Conservation (phyloP, 2,888 invertebrate genomes). For the Trissolcus japonicus region DNA sequence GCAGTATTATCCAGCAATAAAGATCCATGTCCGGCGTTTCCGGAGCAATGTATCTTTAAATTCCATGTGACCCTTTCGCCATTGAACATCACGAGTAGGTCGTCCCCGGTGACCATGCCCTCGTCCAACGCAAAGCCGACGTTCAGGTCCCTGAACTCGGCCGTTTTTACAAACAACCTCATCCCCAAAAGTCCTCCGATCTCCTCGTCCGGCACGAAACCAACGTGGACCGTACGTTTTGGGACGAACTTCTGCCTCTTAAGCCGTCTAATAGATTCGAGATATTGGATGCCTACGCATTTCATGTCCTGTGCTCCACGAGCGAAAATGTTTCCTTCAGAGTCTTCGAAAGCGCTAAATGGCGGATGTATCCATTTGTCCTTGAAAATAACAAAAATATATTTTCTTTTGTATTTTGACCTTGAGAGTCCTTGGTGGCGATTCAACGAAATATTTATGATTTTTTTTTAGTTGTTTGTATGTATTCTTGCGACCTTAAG, state of each 20-base stretch:
- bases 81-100: constrained; percentile 77
- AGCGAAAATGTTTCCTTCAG: constrained; percentile 87
- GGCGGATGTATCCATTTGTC: constrained; percentile 94
- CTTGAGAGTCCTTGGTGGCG: too few relatives aligned
- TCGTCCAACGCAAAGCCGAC: constrained; percentile 89
- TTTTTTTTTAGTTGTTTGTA: too few relatives aligned
- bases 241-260: constrained; percentile 79
- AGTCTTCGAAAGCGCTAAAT: constrained; percentile 90
- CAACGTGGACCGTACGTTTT: constrained; percentile 83
- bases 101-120: constrained; percentile 78
- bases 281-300: constrained; percentile 86
- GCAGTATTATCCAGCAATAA: constrained; percentile 82
- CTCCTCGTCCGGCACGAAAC: constrained; percentile 88
- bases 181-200: constrained; percentile 85
- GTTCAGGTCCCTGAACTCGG: constrained; percentile 84
- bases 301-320: constrained; percentile 90
- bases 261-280: constrained; percentile 84
- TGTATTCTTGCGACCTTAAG: too few relatives aligned
- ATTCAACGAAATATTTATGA: too few relatives aligned
- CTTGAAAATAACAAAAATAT: constrained; percentile 75
- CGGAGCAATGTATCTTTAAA: constrained; percentile 81
- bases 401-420: not conserved
- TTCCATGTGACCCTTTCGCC: constrained; percentile 84
- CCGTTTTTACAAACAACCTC: constrained; percentile 81
- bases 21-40: constrained; percentile 87